A percentile compares a stretch with the other conserved stretches of the same genome.
phyloP scores from a whole-genome alignment of 2,888 invertebrate species.

The Oxystoma pomonae region DNA sequence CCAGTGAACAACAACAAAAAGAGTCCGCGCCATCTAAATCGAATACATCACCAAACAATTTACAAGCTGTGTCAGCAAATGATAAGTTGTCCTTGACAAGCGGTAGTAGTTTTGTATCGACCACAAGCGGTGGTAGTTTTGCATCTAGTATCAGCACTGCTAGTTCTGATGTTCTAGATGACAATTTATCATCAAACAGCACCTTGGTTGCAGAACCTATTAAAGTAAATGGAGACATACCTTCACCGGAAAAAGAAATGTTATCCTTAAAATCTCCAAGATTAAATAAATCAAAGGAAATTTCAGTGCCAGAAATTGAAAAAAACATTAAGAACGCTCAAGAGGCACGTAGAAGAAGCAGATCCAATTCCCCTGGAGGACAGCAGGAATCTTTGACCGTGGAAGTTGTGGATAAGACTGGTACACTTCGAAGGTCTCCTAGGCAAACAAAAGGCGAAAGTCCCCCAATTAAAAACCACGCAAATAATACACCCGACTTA shows the following conservation, averaged over 20 bases:
- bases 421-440: conserved; percentile 23
- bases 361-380: not conserved
- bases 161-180: not conserved
- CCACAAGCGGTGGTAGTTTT: not conserved
- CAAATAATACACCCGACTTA: not conserved
- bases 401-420: not conserved
- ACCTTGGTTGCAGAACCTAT: not conserved
- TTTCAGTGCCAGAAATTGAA: not conserved
- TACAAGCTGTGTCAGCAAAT: not conserved
- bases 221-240: not conserved
- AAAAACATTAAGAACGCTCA: not conserved
- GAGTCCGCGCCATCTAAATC: not conserved
- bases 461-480: not conserved
- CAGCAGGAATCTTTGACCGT: not conserved
- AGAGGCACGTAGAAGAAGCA: not conserved
- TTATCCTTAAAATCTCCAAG: not conserved
- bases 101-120: not conserved
- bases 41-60: not conserved
- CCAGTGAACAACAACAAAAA: not conserved
- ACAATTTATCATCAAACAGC: not conserved
- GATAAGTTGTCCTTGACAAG: not conserved
- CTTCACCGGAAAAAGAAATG: not conserved
- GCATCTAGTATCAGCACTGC: not conserved
- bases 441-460: conserved; percentile 15
- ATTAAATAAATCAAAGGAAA: not conserved